Evolutionary conservation across 2,113 vertebrate species (phyloP), one percentile per base, ranked within the genome.

Genomic region (Phalacrocorax carbo): DNA sequence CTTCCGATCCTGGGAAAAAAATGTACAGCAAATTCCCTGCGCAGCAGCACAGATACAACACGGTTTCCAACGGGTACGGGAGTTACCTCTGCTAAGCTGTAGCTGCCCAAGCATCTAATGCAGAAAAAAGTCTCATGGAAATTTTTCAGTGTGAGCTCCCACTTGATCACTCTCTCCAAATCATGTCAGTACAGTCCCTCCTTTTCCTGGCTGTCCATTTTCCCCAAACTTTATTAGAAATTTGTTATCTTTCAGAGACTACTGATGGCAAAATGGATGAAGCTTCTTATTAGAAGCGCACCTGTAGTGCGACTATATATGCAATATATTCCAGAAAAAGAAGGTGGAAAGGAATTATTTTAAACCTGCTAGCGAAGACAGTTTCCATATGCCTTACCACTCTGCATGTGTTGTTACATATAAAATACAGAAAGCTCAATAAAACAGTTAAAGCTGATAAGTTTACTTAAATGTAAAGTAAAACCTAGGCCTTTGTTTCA

Each of bases 41-140:
- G 1, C 52, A 51, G 68, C 21, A 38, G 32, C 48, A 15, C 0
- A 0, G 48, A 3, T 22, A 11, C 25, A 15, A 1, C 0, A 0
- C 6, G 25, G 21, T 60, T 86, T 68, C 52, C 21, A 10, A 5
- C 2, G n/a, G 25, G 2, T 12, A 2, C 15, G 10, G 48, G 18
- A 34, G 5, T 57, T 75, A 12, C 61, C 20, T 23, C 7, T 15
- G 55, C 30, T 23, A 57, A 40, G 29, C 14, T 2, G 1, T 8
- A 29, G 20, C 15, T 81, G 15, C 32, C 60, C 46, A 19, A 16
- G 32, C 3, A 0, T 30, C 36, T 80, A 19, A 48, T 17, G 71
- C 79, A 75, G 11, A 79, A 42, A 26, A 82, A 73, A 75, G 9
- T 14, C 6, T 51, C 46, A 11, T 1, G 46, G 9, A 27, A 52